Base-by-base conservation (phyloP, 2,113 vertebrate species). In the Condylura cristata region DNA sequence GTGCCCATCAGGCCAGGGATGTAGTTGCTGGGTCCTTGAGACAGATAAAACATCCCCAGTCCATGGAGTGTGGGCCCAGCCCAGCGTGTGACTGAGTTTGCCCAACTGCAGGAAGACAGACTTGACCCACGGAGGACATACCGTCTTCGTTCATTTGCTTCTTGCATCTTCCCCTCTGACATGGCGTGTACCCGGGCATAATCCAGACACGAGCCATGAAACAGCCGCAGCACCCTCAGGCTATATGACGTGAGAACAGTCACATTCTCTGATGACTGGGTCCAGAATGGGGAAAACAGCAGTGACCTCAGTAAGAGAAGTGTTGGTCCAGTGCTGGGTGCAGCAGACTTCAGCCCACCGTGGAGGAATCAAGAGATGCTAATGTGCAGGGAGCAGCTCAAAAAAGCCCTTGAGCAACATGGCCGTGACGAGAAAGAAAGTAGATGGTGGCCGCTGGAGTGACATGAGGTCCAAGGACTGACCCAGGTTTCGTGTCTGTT, bases 1-100 rank as follows among this genome's bases (percentile, higher is more conserved):
- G n/a, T n/a, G n/a, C n/a, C n/a, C n/a, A n/a, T n/a, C n/a, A n/a
- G n/a, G n/a, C n/a, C n/a, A n/a, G n/a, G n/a, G n/a, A n/a, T n/a
- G 0, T 3, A 26, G 0, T 3, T 32, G 3, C 28, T 8, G 14
- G 7, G 44, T 8, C 39, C 48, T 16, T 66, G 9, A 72, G 1
- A 26, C 1, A 4, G 0, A 0, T 17, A 28, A 32, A 61, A 5
- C 0, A 3, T 20, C 32, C 48, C 16, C 3, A 2, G 3, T 12
- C 51, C 56, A 65, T 9, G 53, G 44, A 66, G 2, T 6, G 5
- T 41, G 56, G 30, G 4, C 4, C 22, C 39, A 22, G 22, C 6
- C 9, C 24, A 0, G 2, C 1, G 1, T 10, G 1, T 63, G 44
- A 41, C 81, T 79, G 48, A 14, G 68, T 13, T 5, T 60, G 41